phyloP scores from a whole-genome alignment of 2,797 vertebrate species.

The Poecilia picta region DNA sequence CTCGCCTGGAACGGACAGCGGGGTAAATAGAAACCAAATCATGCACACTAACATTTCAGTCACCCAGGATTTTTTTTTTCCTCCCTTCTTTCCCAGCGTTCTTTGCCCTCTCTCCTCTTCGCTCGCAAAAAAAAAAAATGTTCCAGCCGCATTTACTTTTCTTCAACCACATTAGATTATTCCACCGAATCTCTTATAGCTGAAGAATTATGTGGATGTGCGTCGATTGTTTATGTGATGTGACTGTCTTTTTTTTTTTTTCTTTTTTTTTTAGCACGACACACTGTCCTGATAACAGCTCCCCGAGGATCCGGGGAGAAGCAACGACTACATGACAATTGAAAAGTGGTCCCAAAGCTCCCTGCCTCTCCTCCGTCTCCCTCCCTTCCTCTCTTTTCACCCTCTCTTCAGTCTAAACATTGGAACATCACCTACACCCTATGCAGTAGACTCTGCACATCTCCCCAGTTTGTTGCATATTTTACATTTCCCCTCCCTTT shows the following conservation, averaged over 20 bases:
- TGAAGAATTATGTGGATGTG: constrained; percentile 18
- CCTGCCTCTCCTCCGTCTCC: constrained; percentile 26
- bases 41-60: constrained; percentile 76
- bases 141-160: constrained; percentile 18
- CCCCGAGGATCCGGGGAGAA: constrained; percentile 69
- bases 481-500: constrained; percentile 70
- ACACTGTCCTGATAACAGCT: constrained; percentile 67
- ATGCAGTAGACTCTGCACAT: constrained; percentile 54
- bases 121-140: constrained; percentile 31
- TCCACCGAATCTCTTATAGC: constrained; percentile 30
- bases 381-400: constrained; percentile 27
- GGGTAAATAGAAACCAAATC: constrained; percentile 78
- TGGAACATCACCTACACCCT: constrained; percentile 73
- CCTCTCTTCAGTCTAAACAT: constrained; percentile 62
- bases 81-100: background rate
- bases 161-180: constrained; percentile 33
- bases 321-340: constrained; percentile 69
- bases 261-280: constrained; percentile 33
- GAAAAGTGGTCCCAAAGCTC: constrained; percentile 67
- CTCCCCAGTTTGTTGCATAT: constrained; percentile 69
- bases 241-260: constrained; percentile 34
- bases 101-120: constrained; percentile 39
- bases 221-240: constrained; percentile 41
- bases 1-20: constrained; percentile 75
- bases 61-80: constrained; percentile 56